A percentile compares a stretch with the other conserved stretches of the same genome.
Evolutionary conservation across 2,113 vertebrate genomes (phyloP).

Genomic region (Gobiocypris rarus): DNA sequence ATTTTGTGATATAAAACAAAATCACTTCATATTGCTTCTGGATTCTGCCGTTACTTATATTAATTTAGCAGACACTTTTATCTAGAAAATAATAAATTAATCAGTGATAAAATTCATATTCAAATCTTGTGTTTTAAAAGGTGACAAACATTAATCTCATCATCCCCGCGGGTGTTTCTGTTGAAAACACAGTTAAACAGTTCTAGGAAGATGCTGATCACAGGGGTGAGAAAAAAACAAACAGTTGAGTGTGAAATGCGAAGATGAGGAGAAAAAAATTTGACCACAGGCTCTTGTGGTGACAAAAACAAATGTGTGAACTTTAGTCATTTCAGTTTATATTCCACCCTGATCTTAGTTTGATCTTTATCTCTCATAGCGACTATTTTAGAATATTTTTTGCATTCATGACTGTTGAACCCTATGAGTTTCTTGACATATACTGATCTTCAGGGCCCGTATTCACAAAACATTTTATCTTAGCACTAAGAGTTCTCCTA

Average conservation of each 20-base stretch:
- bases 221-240: background rate
- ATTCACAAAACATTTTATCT: too few species aligned
- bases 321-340: background rate
- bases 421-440: background rate
- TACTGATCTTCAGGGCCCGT: background rate
- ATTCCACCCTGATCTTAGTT: background rate
- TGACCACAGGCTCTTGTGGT: background rate
- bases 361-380: background rate
- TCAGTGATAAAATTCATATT: too few species aligned
- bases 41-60: too few species aligned
- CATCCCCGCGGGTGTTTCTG: background rate
- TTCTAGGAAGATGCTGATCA: background rate
- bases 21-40: background rate
- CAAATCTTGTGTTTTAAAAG: background rate
- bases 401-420: background rate
- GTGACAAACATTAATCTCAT: background rate
- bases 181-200: background rate
- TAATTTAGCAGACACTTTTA: too few species aligned
- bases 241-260: background rate
- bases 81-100: too few species aligned
- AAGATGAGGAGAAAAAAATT: background rate
- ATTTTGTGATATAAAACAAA: background rate
- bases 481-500: too few species aligned
- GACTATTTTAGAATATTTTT: background rate
- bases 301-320: background rate